Conservation (phyloP, 2,113 vertebrate genomes). For the Lipotes vexillifer region DNA sequence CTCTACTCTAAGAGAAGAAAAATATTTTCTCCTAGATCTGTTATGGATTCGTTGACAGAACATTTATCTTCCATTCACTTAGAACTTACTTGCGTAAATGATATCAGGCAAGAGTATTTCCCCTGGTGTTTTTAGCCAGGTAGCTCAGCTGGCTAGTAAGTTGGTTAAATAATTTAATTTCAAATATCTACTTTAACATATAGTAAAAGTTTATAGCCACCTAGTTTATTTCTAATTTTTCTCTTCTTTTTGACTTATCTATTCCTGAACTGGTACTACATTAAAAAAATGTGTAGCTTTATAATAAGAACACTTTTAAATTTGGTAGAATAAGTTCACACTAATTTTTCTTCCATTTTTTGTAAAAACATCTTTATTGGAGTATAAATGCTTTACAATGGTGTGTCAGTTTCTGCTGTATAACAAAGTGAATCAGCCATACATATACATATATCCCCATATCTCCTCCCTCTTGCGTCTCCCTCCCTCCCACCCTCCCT, state of each 20-base stretch:
- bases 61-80: background rate
- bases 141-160: background rate
- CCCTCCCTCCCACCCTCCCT: too few species aligned
- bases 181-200: background rate
- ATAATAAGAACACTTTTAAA: background rate
- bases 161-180: conserved; percentile 5
- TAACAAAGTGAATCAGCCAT: too few species aligned
- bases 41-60: background rate
- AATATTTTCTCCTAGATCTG: background rate
- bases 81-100: background rate
- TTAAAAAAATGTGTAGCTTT: background rate
- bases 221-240: background rate
- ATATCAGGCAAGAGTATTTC: background rate
- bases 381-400: too few species aligned
- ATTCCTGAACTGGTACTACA: background rate
- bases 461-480: too few species aligned
- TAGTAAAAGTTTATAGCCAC: background rate
- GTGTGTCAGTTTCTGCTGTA: too few species aligned
- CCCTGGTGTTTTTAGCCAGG: background rate
- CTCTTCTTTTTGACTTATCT: background rate
- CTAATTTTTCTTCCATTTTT: background rate
- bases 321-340: background rate
- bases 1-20: background rate
- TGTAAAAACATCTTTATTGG: background rate
- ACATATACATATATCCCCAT: too few species aligned